Evolutionary conservation across 2,113 vertebrate genomes (phyloP), one percentile per base, ranked within the genome.

Genomic region (Hippolais icterina): DNA sequence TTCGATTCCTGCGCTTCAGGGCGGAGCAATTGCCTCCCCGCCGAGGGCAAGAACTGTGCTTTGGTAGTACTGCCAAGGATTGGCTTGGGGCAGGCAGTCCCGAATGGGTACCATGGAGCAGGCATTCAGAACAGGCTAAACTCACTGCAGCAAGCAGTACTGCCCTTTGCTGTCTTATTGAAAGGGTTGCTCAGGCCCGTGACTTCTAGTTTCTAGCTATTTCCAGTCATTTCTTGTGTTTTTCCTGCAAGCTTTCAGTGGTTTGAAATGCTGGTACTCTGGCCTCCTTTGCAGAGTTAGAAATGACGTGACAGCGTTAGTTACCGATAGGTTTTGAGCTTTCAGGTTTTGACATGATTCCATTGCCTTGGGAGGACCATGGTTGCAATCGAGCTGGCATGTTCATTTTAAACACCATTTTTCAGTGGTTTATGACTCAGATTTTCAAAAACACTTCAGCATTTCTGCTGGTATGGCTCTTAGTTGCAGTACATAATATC

Each of bases 401-500:
- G 90, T 95, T 93, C 92, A 15, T 81, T 96, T 96, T 83, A 96
- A 95, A 47, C 64, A 35, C 12, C 5, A 16, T 77, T 96, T 96
- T 85, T 86, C 42, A 68, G 92, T 56, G 61, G 54, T 52, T 90
- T 90, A 60, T 93, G 88, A 95, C 83, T 97, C 92, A 93, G 60
- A 61, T 93, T 90, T 94, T 74, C 65, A 90, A 83, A 91, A 90
- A 50, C 19, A 2, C 35, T 72, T 72, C n/a, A 46, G 29, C 27
- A 72, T 56, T 57, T 80, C 22, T 90, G 27, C 35, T 54, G 15
- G 7, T 35, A 20, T 28, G 19, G 27, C 59, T 94, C 35, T 82
- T 81, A 50, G 57, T 27, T 71, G 77, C 60, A 16, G 3, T 17
- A 50, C 10, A 17, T n/a, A 83, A n/a, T 37, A 33, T 29, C 44